Evolutionary conservation across 2,888 invertebrate species (phyloP).

Genomic region (Flabesymbios commensalis): DNA sequence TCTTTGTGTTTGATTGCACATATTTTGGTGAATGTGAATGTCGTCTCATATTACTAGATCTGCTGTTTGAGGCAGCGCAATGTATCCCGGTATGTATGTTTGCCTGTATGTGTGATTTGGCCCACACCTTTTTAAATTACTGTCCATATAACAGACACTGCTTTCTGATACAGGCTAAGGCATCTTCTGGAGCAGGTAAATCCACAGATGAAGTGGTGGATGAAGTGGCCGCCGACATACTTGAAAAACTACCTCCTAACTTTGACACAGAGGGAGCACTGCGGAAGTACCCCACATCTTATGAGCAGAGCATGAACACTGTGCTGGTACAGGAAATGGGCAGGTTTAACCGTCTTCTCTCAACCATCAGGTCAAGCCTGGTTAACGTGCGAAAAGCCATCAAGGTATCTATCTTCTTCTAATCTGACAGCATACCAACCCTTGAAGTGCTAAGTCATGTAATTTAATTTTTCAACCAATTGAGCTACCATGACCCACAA

Average conservation of each 20-base stretch:
- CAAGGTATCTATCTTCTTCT: conserved; percentile 51
- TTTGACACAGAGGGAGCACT: conserved; percentile 60
- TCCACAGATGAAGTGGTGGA: conserved; percentile 81
- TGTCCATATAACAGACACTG: background rate
- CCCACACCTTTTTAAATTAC: background rate
- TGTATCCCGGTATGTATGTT: no score
- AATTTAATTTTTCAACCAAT: no score
- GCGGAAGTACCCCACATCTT: conserved; percentile 61
- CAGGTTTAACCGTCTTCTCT: conserved; percentile 60
- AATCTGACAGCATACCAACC: background rate
- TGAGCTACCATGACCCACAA: no score
- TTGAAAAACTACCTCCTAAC: conserved; percentile 65
- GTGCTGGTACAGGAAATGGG: conserved; percentile 64
- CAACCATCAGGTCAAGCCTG: conserved; percentile 54
- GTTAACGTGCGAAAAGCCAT: conserved; percentile 61
- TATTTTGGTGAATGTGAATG: no score
- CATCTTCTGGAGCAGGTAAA: conserved; percentile 63
- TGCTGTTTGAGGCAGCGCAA: no score
- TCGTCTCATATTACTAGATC: no score
- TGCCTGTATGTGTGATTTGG: no score
- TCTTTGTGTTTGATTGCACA: no score
- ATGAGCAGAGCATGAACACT: conserved; percentile 63
- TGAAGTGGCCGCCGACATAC: conserved; percentile 78
- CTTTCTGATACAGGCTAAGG: conserved; percentile 46
- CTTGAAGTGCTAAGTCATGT: no score